Conservation (phyloP, 92 coral and sea anemone genomes). For the Epizoanthus scotinus region DNA sequence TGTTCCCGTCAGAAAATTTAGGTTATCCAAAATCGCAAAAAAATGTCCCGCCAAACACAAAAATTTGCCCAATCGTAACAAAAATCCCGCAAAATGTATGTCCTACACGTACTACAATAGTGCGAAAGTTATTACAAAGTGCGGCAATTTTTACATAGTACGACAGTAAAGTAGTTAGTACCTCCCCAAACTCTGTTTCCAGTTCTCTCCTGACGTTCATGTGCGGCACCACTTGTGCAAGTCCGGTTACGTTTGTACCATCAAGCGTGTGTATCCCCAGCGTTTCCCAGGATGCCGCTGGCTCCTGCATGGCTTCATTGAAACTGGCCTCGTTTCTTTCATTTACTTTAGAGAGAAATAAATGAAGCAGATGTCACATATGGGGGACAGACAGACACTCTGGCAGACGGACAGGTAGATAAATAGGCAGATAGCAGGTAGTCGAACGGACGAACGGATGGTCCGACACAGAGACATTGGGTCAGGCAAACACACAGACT, state of each 20-base stretch:
- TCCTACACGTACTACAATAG: too few relatives aligned
- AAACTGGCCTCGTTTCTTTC: neutral
- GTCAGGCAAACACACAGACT: too few relatives aligned
- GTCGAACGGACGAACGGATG: too few relatives aligned
- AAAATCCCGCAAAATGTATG: too few relatives aligned
- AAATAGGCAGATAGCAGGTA: neutral
- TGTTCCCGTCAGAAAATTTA: too few relatives aligned
- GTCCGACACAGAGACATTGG: neutral
- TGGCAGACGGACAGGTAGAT: neutral
- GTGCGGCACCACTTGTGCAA: neutral
- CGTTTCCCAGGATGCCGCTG: neutral
- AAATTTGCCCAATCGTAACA: too few relatives aligned
- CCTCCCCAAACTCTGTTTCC: neutral
- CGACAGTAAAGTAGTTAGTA: too few relatives aligned
- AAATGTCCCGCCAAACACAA: too few relatives aligned
- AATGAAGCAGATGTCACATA: neutral
- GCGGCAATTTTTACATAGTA: too few relatives aligned
- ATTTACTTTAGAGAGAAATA: neutral
- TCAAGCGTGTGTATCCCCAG: neutral
- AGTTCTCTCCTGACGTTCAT: neutral
- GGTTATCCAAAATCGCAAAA: too few relatives aligned
- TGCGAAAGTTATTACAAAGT: too few relatives aligned
- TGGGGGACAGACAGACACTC: neutral
- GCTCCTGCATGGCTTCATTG: neutral
- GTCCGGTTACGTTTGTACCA: neutral